Evolutionary conservation across 2,113 vertebrate species (phyloP).

Genomic region (Hepsetus odoe): DNA sequence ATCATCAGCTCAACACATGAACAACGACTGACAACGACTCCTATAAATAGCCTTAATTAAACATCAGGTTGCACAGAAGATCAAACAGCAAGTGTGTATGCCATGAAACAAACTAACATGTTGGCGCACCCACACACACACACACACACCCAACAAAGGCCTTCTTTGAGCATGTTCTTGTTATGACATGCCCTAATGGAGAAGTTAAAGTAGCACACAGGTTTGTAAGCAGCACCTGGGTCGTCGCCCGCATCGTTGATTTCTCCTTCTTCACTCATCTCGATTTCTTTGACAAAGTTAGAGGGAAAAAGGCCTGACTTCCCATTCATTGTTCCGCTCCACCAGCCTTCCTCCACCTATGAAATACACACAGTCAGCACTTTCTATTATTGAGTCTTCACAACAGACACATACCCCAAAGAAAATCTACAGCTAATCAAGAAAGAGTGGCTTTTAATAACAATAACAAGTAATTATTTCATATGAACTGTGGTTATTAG

Average conservation of each 20-base stretch:
- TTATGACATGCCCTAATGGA: constrained; percentile 22
- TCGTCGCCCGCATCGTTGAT: constrained; percentile 78
- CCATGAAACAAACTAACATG: neutral
- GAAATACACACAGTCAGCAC: neutral
- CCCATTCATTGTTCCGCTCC: constrained; percentile 84
- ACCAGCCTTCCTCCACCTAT: constrained; percentile 98
- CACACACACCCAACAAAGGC: constrained; percentile 11
- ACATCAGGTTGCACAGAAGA: neutral
- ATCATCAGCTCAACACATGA: neutral
- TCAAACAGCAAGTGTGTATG: neutral
- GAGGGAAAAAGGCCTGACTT: constrained; percentile 90
- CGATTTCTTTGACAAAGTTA: constrained; percentile 94
- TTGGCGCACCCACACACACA: neutral
- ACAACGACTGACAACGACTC: neutral
- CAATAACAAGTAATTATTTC: too few species aligned
- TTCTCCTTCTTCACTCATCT: constrained; percentile 78
- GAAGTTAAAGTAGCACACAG: neutral
- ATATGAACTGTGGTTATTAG: too few species aligned
- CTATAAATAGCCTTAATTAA: neutral
- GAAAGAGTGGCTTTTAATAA: neutral
- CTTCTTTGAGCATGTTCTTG: constrained; percentile 20
- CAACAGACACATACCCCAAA: constrained; percentile 21
- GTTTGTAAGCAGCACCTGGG: constrained; percentile 72
- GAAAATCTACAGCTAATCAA: neutral
- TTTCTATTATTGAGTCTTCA: neutral